phyloP scores from a whole-genome alignment of 1,140 invertebrate species.

The Zaprionus inermis region DNA sequence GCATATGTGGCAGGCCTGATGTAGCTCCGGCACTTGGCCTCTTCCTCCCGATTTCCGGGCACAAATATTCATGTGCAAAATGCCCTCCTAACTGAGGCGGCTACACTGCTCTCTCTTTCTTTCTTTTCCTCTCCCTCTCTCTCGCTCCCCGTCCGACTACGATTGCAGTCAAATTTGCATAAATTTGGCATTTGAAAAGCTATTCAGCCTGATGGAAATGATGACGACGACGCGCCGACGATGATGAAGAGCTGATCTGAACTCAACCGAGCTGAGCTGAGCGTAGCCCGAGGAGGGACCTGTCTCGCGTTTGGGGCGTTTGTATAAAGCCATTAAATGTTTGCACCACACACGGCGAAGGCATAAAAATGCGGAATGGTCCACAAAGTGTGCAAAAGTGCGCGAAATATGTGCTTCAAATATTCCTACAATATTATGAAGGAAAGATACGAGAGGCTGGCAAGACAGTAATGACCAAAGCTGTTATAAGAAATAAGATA shows the following conservation, averaged over 20 bases:
- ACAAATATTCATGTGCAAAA: constrained; percentile 77
- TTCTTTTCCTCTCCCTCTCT: constrained; percentile 3
- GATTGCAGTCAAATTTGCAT: constrained; percentile 65
- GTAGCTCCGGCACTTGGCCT: neutral
- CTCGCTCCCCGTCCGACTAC: constrained; percentile 7
- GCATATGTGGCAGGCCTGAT: constrained; percentile 52
- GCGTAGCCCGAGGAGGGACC: constrained; percentile 1
- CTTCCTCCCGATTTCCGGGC: constrained; percentile 31
- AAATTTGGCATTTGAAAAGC: constrained; percentile 80
- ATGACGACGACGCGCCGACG: constrained; percentile 58
- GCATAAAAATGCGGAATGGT: constrained; percentile 54
- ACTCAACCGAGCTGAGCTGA: constrained; percentile 42
- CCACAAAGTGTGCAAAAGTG: constrained; percentile 9
- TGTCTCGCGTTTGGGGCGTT: constrained; percentile 28
- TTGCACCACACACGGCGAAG: constrained; percentile 50
- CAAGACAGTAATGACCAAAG: neutral
- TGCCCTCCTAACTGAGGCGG: constrained; percentile 37
- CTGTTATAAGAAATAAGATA: too few relatives aligned
- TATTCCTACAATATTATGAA: constrained; percentile 38
- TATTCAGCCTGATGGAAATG: constrained; percentile 77
- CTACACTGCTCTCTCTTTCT: constrained; percentile 2
- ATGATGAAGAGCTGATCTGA: constrained; percentile 59
- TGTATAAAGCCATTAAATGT: constrained; percentile 70
- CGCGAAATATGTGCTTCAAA: constrained; percentile 23
- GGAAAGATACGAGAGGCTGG: constrained; percentile 3